Base-by-base conservation (phyloP, 2,797 vertebrate species). In the Megaceryle alcyon region DNA sequence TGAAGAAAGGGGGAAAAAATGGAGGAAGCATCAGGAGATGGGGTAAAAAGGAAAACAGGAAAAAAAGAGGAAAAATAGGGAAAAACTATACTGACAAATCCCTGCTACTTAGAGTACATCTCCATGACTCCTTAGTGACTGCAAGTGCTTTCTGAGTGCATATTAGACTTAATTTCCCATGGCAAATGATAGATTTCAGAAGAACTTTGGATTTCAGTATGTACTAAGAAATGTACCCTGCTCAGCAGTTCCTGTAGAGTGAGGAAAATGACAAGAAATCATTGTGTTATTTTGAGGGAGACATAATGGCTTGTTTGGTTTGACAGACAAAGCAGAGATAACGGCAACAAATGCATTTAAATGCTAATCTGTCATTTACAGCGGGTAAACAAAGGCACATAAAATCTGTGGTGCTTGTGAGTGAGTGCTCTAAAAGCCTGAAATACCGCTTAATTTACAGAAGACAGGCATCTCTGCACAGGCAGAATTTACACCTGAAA, bases 291-390 rank as follows among this genome's bases (percentile, higher is more conserved):
- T 96, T 82, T 90, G 89, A 90, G 85, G 82, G 72, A 96, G 82
- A 92, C 86, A 89, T 92, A 92, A 97, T 79, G 83, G 78, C 91
- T 94, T 94, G 86, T 95, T 97, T 94, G 76, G 44, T 89, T 96
- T 96, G 93, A 96, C 95, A 96, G 94, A 72, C 56, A 72, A 94
- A 96, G 89, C 79, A 95, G 93, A 95, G 92, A 91, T 73, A 96
- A 90, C 69, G 71, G 39, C 12, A 12, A 94, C 78, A 91, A 95
- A 96, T 89, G 88, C 92, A 91, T 96, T 96, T 94, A 93, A 96
- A 96, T 96, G 93, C 88, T 96, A 92, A 97, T 94, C 96, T 96
- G 94, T 94, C 94, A 96, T 95, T 97, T 96, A 85, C 83, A 93
- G 76, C 3, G 35, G 68, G 94, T 96, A 95, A 97, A 97, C 93